Conservation (phyloP, 2,113 vertebrate genomes). For the Bos taurus region DNA sequence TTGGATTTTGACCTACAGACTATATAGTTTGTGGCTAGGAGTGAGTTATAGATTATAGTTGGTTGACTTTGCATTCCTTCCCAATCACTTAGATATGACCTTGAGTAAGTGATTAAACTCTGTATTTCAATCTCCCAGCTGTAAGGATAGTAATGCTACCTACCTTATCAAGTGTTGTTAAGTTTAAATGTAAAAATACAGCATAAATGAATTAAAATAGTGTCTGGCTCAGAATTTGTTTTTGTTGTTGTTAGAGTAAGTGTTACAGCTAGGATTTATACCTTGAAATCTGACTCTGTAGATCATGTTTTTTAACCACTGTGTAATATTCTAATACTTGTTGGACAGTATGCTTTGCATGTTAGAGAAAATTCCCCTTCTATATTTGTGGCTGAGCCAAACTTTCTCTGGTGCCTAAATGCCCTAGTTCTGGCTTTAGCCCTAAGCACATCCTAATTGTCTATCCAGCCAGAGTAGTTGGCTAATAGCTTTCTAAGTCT, state of each 20-base stretch:
- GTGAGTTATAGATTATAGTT: neutral
- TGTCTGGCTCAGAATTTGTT: neutral
- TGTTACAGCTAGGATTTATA: neutral
- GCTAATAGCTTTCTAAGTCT: neutral
- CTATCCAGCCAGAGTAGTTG: neutral
- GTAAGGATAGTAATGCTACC: neutral
- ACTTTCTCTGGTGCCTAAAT: neutral
- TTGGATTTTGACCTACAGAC: neutral
- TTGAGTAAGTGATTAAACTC: neutral
- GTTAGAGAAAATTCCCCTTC: neutral
- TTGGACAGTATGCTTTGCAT: neutral
- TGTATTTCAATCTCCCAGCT: neutral
- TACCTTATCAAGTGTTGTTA: neutral
- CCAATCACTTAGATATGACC: neutral
- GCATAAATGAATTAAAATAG: neutral
- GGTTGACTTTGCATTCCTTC: neutral
- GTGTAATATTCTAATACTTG: neutral
- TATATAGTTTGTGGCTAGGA: neutral
- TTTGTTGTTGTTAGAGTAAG: neutral
- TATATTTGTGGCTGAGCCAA: neutral
- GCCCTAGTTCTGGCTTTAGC: neutral
- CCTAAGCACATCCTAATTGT: neutral
- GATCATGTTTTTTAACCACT: neutral
- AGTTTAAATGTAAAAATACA: neutral
- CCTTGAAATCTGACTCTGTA: neutral